phyloP scores from a whole-genome alignment of 2,888 invertebrate genomes.

The Volucella inflata region DNA sequence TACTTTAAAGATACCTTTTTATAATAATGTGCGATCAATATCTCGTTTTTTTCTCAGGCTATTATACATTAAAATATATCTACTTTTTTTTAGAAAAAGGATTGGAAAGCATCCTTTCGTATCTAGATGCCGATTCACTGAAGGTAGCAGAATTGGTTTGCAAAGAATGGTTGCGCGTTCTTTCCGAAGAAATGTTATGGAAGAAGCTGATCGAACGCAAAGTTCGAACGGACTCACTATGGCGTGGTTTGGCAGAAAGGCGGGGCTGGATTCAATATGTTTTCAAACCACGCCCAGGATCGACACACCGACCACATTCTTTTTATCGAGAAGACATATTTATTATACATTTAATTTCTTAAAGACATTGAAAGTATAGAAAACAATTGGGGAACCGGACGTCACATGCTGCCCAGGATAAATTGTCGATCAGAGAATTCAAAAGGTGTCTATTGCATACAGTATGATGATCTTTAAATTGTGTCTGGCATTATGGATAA shows the following conservation, averaged over 20 bases:
- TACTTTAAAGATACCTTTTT: too few relatives aligned
- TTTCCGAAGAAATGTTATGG: slow-evolving; percentile 99
- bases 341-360: slow-evolving; percentile 40
- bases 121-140: slow-evolving; percentile 97
- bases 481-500: slow-evolving; percentile 99
- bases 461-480: slow-evolving; percentile 99
- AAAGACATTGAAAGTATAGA: slow-evolving; percentile 96
- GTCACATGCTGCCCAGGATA: slow-evolving; percentile 97
- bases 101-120: slow-evolving; percentile 97
- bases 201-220: slow-evolving; percentile 99
- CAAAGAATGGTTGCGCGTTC: slow-evolving; percentile 98
- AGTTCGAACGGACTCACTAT: slow-evolving; percentile 97
- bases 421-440: slow-evolving; percentile 99
- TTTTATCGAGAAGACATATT: slow-evolving; percentile 91
- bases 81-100: slow-evolving; percentile 90
- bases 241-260: slow-evolving; percentile 98
- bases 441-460: slow-evolving; percentile 99
- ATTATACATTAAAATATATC: background rate
- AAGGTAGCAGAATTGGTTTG: slow-evolving; percentile 98
- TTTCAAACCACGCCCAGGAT: slow-evolving; percentile 97
- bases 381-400: slow-evolving; percentile 98
- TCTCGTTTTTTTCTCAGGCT: background rate
- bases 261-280: slow-evolving; percentile 98
- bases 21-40: too few relatives aligned
- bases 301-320: slow-evolving; percentile 95